These are phyloP conservation scores for Temnothorax unifasciatus DNA, from an alignment of 2,888 invertebrate genomes.

Conservation along the genomic window DNA sequence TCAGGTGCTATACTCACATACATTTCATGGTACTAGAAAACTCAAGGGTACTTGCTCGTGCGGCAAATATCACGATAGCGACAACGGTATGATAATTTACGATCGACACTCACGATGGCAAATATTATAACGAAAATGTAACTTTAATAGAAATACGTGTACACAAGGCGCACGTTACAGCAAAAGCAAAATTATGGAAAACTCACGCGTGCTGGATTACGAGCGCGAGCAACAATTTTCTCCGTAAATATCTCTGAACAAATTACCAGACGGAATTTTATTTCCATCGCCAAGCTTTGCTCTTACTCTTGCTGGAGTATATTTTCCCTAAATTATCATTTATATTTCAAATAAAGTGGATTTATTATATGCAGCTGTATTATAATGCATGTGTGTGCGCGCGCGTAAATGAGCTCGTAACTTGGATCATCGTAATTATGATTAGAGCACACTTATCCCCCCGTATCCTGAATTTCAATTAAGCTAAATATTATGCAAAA, in stretches of 20 bases:
- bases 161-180: neutral
- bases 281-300: neutral
- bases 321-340: conserved; percentile 10
- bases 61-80: conserved; percentile 27
- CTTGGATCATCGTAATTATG: conserved; percentile 26
- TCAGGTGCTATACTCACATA: conserved; percentile 26
- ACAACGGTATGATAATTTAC: conserved; percentile 37
- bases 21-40: conserved; percentile 35
- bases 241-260: neutral
- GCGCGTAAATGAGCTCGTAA: conserved; percentile 12
- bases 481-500: conserved; percentile 10
- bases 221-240: neutral
- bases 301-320: neutral
- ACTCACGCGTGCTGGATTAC: neutral
- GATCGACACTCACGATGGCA: neutral
- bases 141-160: conserved; percentile 1
- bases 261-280: conserved; percentile 30
- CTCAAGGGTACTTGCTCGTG: conserved; percentile 20
- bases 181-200: conserved; percentile 31
- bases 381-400: neutral
- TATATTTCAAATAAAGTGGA: conserved; percentile 29
- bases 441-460: conserved; percentile 18
- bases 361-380: conserved; percentile 32
- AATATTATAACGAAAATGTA: conserved; percentile 15
- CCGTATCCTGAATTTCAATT: conserved; percentile 26